A percentile compares a stretch with the other conserved stretches of the same genome.
These are phyloP conservation scores for Sialia sialis DNA, from an alignment of 2,113 vertebrate species.

Conservation along the genomic window DNA sequence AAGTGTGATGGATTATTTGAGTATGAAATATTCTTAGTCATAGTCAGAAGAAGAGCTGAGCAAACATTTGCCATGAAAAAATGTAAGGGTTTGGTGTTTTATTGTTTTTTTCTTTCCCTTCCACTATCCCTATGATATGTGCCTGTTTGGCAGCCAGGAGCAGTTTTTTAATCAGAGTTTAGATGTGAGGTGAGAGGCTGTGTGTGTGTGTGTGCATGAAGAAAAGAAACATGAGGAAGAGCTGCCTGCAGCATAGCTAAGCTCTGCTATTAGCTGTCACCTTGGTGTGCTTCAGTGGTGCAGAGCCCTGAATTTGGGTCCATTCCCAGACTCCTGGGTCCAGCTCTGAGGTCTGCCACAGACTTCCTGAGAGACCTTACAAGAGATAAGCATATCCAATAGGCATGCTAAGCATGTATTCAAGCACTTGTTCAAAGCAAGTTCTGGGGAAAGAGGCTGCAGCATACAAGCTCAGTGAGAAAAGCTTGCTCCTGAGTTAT, in stretches of 20 bases:
- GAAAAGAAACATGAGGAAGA: background rate
- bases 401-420: background rate
- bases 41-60: slow-evolving; percentile 43
- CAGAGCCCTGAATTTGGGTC: background rate
- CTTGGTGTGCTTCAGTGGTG: background rate
- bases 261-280: background rate
- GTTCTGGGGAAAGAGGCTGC: background rate
- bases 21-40: slow-evolving; percentile 62
- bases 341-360: background rate
- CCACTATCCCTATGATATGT: background rate
- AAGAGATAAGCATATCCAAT: background rate
- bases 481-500: background rate
- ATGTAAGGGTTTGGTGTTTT: background rate
- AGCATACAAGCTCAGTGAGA: background rate
- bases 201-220: background rate
- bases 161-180: background rate
- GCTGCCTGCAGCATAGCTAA: background rate
- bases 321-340: background rate
- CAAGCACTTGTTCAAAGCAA: background rate
- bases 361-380: background rate
- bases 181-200: background rate
- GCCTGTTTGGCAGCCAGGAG: background rate
- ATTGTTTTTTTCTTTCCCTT: background rate
- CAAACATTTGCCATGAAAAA: slow-evolving; percentile 24
- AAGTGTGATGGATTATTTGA: slow-evolving; percentile 53